Evolutionary conservation across 2,797 vertebrate genomes (phyloP), one percentile per base, ranked within the genome.

Genomic region (Tiaroga cobitis): DNA sequence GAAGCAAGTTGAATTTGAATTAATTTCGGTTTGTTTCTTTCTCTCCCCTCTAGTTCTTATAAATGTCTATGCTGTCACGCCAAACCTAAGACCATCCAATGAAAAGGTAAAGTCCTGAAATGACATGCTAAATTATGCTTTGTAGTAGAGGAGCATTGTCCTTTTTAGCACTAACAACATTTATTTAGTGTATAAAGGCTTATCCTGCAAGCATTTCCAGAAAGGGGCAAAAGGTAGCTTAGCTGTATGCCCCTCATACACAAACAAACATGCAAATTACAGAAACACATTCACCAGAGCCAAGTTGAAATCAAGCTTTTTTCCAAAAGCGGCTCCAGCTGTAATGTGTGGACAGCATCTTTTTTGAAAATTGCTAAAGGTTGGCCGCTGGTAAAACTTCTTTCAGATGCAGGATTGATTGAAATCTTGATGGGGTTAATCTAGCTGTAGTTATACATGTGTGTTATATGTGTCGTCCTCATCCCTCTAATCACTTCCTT

Each of bases 61-160:
- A 92, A 97, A 96, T 41, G 92, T 98, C 85, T 97, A 96, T 85
- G 96, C 94, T 39, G 95, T 98, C 88, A 96, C 94, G 43, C 97
- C 97, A 32, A 94, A 98, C 91, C 91, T 98, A 91, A 95, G 95
- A 72, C 97, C 97, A 0, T 88, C 94, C 89, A 96, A 93, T 18
- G 94, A 96, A 90, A 97, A 96, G 96, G 97, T 98, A 95, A 59
- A 65, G 41, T 51, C 29, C 16, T 83, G 56, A 74, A 49, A 49
- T 51, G 18, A 54, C 5, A 37, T 5, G 24, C 10, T 21, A 39
- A 75, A 26, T 34, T 2, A 37, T 3, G 9, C 1, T 46, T 61
- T 63, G 26, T 41, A 77, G n/a, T 11, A 16, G 21, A 32, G 34
- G 0, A 56, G 4, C 34, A 32, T 56, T 56, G 8, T 59, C 34